Evolutionary conservation across 1,140 invertebrate genomes (phyloP).

Genomic region (Heliothis virescens): DNA sequence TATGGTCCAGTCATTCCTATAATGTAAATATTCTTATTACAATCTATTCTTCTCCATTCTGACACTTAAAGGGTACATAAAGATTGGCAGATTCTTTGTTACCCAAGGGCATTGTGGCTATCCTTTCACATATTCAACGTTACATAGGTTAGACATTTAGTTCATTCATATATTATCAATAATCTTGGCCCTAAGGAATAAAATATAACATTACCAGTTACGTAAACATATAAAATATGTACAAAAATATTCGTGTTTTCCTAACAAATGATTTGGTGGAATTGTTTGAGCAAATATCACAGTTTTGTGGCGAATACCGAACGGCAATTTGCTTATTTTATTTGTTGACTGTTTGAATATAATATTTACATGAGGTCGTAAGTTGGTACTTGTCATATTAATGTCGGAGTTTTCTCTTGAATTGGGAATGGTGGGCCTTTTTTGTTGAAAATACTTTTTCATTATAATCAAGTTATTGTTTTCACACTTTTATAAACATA

Average conservation of each 20-base stretch:
- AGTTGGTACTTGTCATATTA: neutral
- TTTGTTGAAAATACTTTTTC: no score
- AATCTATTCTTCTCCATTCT: no score
- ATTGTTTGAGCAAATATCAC: conserved; percentile 21
- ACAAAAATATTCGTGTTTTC: neutral
- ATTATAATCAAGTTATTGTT: no score
- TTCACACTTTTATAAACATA: no score
- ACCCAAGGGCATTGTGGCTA: no score
- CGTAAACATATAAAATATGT: neutral
- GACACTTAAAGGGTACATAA: no score
- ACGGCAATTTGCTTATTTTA: neutral
- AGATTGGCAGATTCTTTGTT: no score
- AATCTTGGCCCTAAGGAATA: conserved; percentile 3
- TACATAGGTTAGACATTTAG: no score
- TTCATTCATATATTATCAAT: conserved; percentile 2
- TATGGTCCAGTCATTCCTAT: no score
- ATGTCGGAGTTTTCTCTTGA: neutral
- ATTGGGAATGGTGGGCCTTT: no score
- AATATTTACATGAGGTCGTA: neutral
- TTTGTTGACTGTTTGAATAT: neutral
- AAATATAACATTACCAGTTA: neutral
- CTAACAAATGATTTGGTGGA: conserved; percentile 7
- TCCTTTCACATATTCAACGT: no score
- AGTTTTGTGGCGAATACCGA: neutral
- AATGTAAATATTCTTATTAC: no score